phyloP scores from a whole-genome alignment of 2,113 vertebrate genomes.

The Ellobius talpinus region DNA sequence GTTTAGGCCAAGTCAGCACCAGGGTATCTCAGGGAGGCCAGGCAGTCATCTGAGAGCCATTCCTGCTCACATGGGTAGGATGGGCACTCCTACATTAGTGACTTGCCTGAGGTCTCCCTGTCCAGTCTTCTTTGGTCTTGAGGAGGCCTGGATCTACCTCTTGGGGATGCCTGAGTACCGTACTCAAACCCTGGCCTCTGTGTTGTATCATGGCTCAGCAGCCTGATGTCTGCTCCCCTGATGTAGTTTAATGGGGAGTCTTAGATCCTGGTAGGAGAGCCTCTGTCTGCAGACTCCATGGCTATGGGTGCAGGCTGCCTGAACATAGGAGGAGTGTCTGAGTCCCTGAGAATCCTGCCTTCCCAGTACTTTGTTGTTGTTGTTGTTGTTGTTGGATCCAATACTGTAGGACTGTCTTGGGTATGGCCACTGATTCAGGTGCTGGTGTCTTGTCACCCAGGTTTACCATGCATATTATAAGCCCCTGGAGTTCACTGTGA shows the following conservation, averaged over 20 bases:
- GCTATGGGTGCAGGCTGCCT: background rate
- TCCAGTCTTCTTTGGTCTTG: too few relatives aligned
- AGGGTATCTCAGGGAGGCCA: background rate
- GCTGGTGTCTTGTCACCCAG: slow-evolving; percentile 81
- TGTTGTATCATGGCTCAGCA: background rate
- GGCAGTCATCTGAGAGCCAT: background rate
- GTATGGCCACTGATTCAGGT: background rate
- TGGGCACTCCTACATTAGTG: background rate
- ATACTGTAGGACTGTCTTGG: fast-evolving
- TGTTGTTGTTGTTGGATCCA: background rate
- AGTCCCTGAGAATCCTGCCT: background rate
- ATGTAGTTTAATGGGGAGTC: fast-evolving
- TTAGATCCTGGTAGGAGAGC: background rate
- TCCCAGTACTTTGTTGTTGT: background rate
- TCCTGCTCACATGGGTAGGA: background rate
- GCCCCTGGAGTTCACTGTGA: slow-evolving; percentile 95
- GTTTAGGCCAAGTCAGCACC: background rate
- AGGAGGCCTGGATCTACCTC: background rate
- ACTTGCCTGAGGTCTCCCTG: background rate
- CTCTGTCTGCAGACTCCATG: background rate
- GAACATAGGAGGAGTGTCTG: background rate
- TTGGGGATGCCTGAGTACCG: background rate
- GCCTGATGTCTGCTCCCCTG: too few relatives aligned
- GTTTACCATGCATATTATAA: slow-evolving; percentile 97
- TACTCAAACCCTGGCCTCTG: background rate